Evolutionary conservation across 2,797 vertebrate species (phyloP).

Genomic region (Choloepus didactylus): DNA sequence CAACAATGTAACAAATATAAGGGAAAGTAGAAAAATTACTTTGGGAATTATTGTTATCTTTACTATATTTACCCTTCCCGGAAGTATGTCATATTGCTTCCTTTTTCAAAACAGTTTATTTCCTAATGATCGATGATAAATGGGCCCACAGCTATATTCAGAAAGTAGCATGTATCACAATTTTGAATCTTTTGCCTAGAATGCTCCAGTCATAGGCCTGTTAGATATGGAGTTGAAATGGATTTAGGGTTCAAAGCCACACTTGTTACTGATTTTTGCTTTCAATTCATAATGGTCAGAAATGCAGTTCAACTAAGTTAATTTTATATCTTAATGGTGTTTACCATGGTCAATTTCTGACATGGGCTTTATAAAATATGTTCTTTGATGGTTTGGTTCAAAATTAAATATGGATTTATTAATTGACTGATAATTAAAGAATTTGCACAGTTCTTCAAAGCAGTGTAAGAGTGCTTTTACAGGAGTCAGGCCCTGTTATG

Average conservation of each 20-base stretch:
- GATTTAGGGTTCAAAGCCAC: too few relatives aligned
- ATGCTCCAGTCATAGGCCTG: background rate
- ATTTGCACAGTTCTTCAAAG: background rate
- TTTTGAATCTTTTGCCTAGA: background rate
- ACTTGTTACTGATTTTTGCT: background rate
- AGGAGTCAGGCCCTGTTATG: rapidly evolving
- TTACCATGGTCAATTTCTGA: background rate
- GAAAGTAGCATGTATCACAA: background rate
- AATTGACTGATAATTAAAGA: background rate
- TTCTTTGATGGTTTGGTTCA: background rate
- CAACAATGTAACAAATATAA: background rate
- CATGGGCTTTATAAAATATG: background rate
- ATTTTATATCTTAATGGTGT: background rate
- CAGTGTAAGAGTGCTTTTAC: too few relatives aligned
- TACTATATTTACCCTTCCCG: background rate
- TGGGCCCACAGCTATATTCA: rapidly evolving
- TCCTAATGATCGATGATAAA: background rate
- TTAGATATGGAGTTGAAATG: background rate
- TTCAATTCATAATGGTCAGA: background rate
- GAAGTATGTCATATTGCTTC: background rate
- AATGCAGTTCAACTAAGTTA: background rate
- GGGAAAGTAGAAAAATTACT: background rate
- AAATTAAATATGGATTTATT: background rate
- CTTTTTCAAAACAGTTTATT: background rate
- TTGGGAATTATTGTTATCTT: rapidly evolving